These are phyloP conservation scores for Mesocentrotus franciscanus DNA, from an alignment of 53 echinoderm and acorn worm genomes.

Conservation along the genomic window DNA sequence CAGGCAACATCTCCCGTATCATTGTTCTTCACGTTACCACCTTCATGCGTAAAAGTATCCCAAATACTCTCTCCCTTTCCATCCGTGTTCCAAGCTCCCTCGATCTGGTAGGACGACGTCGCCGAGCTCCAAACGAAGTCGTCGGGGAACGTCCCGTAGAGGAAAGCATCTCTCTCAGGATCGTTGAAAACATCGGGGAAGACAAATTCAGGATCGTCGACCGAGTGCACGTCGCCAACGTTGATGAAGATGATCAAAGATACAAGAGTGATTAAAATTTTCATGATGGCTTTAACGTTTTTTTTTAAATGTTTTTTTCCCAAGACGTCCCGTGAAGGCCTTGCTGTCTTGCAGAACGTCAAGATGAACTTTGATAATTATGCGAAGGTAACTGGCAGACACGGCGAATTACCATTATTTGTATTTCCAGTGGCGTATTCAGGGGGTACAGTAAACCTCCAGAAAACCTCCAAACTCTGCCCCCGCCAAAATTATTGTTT, in stretches of 20 bases:
- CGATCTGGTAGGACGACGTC: slow-evolving; percentile 88
- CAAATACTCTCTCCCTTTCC: slow-evolving; percentile 82
- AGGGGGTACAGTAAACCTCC: background rate
- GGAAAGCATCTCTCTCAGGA: slow-evolving; percentile 81
- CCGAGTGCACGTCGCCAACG: background rate
- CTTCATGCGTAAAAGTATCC: slow-evolving; percentile 83
- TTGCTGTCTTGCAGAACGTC: background rate
- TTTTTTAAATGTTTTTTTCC: background rate
- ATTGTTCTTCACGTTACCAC: slow-evolving; percentile 72
- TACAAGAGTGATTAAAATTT: background rate
- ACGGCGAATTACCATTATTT: background rate
- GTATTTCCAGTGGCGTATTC: background rate
- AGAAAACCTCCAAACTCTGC: too few relatives aligned
- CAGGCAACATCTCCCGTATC: slow-evolving; percentile 87
- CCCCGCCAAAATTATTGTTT: too few relatives aligned
- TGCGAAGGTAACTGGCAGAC: background rate
- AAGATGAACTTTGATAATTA: background rate
- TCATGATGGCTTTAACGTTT: background rate
- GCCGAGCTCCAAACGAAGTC: slow-evolving; percentile 83
- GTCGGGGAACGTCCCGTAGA: slow-evolving; percentile 81
- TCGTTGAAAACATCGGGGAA: slow-evolving; percentile 85
- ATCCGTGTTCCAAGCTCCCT: slow-evolving; percentile 77
- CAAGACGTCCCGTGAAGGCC: background rate
- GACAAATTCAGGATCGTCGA: slow-evolving; percentile 72
- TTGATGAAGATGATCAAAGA: background rate